Conservation (phyloP, 2,797 vertebrate species). For the Cottoperca gobio region DNA sequence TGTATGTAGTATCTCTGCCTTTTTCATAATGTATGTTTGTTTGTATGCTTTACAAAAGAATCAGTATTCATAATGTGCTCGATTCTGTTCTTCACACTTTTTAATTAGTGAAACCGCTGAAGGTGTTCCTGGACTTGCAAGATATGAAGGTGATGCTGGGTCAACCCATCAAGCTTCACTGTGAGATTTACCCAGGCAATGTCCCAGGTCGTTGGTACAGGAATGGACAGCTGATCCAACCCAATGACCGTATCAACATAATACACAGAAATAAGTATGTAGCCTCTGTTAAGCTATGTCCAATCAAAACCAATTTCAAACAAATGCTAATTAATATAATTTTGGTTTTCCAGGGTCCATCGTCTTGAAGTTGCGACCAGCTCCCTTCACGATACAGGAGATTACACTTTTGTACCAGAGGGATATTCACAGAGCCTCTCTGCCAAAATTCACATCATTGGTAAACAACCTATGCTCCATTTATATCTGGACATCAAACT, state of each 20-base stretch:
- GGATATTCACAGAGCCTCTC: slow-evolving; percentile 91
- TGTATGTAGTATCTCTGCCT: slow-evolving; percentile 80
- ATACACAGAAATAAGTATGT: slow-evolving; percentile 92
- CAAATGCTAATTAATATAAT: not conserved
- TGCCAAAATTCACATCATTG: slow-evolving; percentile 93
- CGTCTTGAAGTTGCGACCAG: slow-evolving; percentile 88
- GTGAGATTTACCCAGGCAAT: slow-evolving; percentile 93
- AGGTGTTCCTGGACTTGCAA: slow-evolving; percentile 90
- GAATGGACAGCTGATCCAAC: slow-evolving; percentile 93
- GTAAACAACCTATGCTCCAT: slow-evolving; percentile 75
- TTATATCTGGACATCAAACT: not conserved
- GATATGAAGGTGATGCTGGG: slow-evolving; percentile 90
- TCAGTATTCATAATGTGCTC: not conserved
- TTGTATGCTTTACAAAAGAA: not conserved
- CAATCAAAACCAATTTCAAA: not conserved
- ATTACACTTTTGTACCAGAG: slow-evolving; percentile 96
- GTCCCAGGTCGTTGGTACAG: slow-evolving; percentile 96
- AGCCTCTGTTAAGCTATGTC: not conserved
- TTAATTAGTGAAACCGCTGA: slow-evolving; percentile 92
- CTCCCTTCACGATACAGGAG: slow-evolving; percentile 92
- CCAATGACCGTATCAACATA: slow-evolving; percentile 91
- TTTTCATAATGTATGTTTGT: not conserved
- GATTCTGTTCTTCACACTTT: not conserved
- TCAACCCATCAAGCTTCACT: slow-evolving; percentile 93
- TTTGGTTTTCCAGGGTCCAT: slow-evolving; percentile 86